phyloP scores from a whole-genome alignment of 1,140 invertebrate genomes.

The Lasioglossum albipes region DNA sequence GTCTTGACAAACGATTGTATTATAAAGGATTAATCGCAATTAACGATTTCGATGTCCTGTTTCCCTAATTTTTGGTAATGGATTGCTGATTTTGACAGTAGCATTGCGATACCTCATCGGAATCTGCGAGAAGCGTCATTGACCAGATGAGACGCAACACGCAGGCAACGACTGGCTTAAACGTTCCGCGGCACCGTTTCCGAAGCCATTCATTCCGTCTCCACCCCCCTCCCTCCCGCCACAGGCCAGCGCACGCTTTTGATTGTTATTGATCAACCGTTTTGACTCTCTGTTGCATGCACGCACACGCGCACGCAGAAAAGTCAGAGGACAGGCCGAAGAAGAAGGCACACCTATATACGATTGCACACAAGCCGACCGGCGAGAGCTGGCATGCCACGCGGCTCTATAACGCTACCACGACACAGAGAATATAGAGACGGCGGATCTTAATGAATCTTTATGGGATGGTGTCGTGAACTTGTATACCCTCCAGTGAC shows the following conservation, averaged over 20 bases:
- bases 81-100: too few relatives aligned
- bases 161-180: constrained; percentile 21
- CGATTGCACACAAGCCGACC: constrained; percentile 37
- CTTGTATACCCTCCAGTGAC: constrained; percentile 79
- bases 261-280: constrained; percentile 77
- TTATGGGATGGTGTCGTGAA: constrained; percentile 80
- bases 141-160: not conserved
- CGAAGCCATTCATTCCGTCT: constrained; percentile 38
- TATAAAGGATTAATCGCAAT: too few relatives aligned
- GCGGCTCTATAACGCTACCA: constrained; percentile 77
- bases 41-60: too few relatives aligned
- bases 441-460: constrained; percentile 79
- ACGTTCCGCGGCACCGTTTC: constrained; percentile 41
- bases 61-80: too few relatives aligned
- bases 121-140: not conserved
- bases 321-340: constrained; percentile 9
- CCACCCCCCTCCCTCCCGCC: not conserved
- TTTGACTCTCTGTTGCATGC: constrained; percentile 64
- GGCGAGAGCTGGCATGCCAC: constrained; percentile 58
- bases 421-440: constrained; percentile 76
- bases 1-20: too few relatives aligned
- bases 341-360: constrained; percentile 20
- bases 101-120: too few relatives aligned
- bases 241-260: constrained; percentile 46
- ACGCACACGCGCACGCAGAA: constrained; percentile 16